These are phyloP conservation scores for Zaprionus kolodkinae DNA, from an alignment of 1,140 invertebrate species.

Conservation along the genomic window DNA sequence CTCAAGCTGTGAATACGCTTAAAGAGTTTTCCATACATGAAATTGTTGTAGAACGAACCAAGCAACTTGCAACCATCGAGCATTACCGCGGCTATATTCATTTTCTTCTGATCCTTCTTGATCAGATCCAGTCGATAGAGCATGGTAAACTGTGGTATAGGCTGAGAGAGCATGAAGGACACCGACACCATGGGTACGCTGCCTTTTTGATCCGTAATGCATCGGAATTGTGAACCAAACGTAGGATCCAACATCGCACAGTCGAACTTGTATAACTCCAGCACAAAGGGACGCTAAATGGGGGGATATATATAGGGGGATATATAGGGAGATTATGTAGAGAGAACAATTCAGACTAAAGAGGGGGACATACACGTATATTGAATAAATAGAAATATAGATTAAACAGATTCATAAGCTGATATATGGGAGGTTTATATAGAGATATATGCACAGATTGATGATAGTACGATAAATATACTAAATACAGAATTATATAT, in stretches of 20 bases:
- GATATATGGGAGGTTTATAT: no score
- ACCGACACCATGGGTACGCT: background rate
- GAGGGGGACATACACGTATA: background rate
- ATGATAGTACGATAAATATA: no score
- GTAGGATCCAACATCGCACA: slow-evolving; percentile 12
- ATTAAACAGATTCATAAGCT: background rate
- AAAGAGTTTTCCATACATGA: slow-evolving; percentile 35
- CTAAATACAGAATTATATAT: no score
- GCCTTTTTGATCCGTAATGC: slow-evolving; percentile 15
- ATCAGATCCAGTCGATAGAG: slow-evolving; percentile 31
- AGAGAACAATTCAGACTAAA: background rate
- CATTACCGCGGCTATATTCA: slow-evolving; percentile 31
- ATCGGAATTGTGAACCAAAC: slow-evolving; percentile 5
- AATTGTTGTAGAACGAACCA: slow-evolving; percentile 9
- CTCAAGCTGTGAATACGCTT: slow-evolving; percentile 28
- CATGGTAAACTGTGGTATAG: slow-evolving; percentile 12
- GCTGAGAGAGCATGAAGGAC: slow-evolving; percentile 25
- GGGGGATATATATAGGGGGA: background rate
- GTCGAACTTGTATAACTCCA: slow-evolving; percentile 17
- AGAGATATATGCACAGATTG: background rate
- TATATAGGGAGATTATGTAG: no score
- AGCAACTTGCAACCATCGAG: slow-evolving; percentile 63
- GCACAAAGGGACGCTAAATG: background rate
- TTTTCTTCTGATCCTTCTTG: slow-evolving; percentile 46
- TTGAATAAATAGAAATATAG: background rate